Base-by-base conservation (phyloP, 2,797 vertebrate genomes). In the Girardinus metallicus region DNA sequence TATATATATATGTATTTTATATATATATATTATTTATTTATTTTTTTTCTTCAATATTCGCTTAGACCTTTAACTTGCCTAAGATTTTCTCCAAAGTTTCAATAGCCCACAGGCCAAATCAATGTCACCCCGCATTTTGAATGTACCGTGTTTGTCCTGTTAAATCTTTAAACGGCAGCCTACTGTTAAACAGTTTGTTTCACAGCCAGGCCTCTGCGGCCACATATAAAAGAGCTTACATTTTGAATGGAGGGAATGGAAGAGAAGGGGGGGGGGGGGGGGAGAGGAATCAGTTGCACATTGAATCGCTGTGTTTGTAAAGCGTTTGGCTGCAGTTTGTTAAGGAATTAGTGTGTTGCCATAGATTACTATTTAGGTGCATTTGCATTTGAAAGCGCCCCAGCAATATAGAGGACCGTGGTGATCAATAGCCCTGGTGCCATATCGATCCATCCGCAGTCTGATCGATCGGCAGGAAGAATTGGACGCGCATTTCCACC, bases 401-500 rank as follows among this genome's bases (percentile, higher is more conserved):
- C 80, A 62, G 92, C 92, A 91, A 94, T 93, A 93, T 94, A 95
- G 87, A 92, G 89, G 49, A 41, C 85, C 80, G 80, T 75, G 55
- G 83, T 95, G 94, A 96, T 95, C 94, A 93, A 94, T 95, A 93
- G 92, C 91, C 89, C 91, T 88, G 92, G 91, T 93, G 91, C 89
- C 88, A 80, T 87, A 95, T 96, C 88, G 93, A 96, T 95, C 93
- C 47, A 95, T 96, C 93, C 86, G 91, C 94, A 95, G 94, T 88
- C 83, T 94, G 91, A 95, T 95, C 94, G 95, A 96, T 95, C 82
- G 80, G 87, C 83, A 87, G 84, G 84, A 83, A 88, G 90, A 93
- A 95, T 93, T 88, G 90, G 87, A 81, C 81, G 86, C 83, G 83
- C 81, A 83, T 92, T 83, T 89, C 78, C 68, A 71, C 68, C 83